Percentiles rank a stretch among this genome's conserved stretches.
phyloP scores from a whole-genome alignment of 2,888 invertebrate genomes.

The Orchestes rusci region DNA sequence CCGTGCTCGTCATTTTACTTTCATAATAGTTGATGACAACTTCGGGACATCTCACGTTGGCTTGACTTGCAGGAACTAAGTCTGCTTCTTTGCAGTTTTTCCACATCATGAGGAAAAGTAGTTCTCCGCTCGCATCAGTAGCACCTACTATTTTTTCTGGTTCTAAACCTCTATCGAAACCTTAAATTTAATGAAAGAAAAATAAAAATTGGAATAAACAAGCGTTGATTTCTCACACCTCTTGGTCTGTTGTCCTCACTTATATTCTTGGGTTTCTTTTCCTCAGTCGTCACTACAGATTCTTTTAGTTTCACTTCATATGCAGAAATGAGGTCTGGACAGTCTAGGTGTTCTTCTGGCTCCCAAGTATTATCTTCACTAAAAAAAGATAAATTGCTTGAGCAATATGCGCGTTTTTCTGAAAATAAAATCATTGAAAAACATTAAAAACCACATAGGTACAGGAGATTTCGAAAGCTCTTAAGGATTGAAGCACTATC shows the following conservation, averaged over 20 bases:
- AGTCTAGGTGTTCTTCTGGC: constrained; percentile 71
- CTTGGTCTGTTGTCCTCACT: constrained; percentile 48
- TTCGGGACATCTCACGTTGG: constrained; percentile 54
- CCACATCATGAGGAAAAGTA: constrained; percentile 91
- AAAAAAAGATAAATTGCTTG: too few relatives aligned
- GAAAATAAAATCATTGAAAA: too few relatives aligned
- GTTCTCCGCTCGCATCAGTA: constrained; percentile 79
- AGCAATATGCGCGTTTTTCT: too few relatives aligned
- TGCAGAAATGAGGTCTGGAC: constrained; percentile 59
- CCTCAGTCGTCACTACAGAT: constrained; percentile 30
- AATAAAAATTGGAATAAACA: not conserved
- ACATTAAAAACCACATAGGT: too few relatives aligned
- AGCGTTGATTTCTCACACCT: constrained; percentile 45
- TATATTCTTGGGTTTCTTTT: constrained; percentile 39
- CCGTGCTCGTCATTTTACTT: constrained; percentile 40
- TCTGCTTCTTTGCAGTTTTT: constrained; percentile 58
- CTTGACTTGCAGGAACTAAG: constrained; percentile 54
- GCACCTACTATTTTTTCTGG: constrained; percentile 86
- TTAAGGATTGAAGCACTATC: too few relatives aligned
- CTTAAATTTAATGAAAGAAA: constrained; percentile 2
- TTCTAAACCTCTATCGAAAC: constrained; percentile 47
- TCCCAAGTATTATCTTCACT: constrained; percentile 73
- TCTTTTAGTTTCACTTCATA: constrained; percentile 36
- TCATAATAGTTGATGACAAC: constrained; percentile 61
- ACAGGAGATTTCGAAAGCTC: too few relatives aligned